These are phyloP conservation scores for Eidolon dupreanum DNA, from an alignment of 2,797 vertebrate genomes.

Conservation along the genomic window DNA sequence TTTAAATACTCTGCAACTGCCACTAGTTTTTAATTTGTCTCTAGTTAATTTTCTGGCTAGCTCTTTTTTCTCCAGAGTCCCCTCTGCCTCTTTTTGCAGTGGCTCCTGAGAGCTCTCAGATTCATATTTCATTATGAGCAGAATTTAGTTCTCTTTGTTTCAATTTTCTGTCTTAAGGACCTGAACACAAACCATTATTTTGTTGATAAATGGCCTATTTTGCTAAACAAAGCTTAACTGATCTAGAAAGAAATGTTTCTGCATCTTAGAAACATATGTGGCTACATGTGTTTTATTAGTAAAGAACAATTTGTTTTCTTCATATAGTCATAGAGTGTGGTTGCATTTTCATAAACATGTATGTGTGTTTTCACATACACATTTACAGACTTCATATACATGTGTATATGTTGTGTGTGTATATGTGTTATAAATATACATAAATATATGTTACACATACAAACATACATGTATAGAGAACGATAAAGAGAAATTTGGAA, in stretches of 20 bases:
- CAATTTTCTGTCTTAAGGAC: background rate
- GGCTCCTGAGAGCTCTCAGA: background rate
- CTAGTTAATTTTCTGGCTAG: background rate
- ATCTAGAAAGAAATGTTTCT: background rate
- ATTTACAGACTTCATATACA: background rate
- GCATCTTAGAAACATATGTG: background rate
- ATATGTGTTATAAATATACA: background rate
- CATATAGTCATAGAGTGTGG: background rate
- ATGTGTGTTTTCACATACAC: background rate
- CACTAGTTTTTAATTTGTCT: background rate
- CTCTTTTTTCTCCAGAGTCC: background rate
- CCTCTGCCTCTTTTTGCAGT: background rate
- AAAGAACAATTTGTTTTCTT: background rate
- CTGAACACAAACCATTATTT: background rate
- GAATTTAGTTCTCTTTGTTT: conserved; percentile 17
- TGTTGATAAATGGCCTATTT: background rate
- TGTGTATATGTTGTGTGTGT: too few species aligned
- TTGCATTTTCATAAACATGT: background rate
- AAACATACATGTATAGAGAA: background rate
- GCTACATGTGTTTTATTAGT: background rate
- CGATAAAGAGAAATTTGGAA: background rate
- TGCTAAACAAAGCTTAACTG: background rate
- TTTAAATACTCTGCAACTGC: background rate
- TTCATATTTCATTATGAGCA: background rate
- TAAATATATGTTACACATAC: background rate